Base-by-base conservation (phyloP, 2,113 vertebrate species). In the Danio rerio region DNA sequence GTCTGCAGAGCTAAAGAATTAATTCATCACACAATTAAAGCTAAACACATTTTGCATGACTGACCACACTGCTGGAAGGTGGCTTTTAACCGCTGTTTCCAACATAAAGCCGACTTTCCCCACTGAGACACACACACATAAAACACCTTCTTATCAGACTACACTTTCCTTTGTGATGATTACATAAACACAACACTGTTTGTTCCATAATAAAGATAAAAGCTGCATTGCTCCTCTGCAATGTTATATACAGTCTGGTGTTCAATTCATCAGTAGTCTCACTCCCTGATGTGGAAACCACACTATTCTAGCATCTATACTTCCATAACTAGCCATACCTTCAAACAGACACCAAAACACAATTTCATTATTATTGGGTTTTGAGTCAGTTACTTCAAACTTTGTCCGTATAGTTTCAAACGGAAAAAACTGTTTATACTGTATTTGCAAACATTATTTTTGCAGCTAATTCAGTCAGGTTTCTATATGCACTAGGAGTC, bases 81-180 rank as follows among this genome's bases (percentile, higher is more conserved):
- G 80, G 80, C 87, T 87, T 92, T 90, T 85, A 85, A 43, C 71
- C 80, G 70, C 66, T 21, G 78, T 49, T 49, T 58, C 69, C 50
- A 7, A 52, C 49, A 52, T 52, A 5, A 52, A 52, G 31, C 31
- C 31, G 3, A 31, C 31, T 31, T 31, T 31, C 31, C 31, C 59
- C 73, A 78, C 68, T 82, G 73, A 69, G 82, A 61, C 49, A 58
- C 31, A 11, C 31, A 11, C 49, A 16, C 55, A 78, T 16, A n/a
- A 5, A 20, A 58, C n/a, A 12, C 61, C 5, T 72, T 21, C 7
- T 50, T 50, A 71, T 43, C n/a, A 70, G 16, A 21, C 68, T 13
- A 70, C 3, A 70, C 18, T 52, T 49, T 52, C 7, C 47, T 71
- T 71, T 50, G 45, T 71, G 68, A 71, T 50, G 11, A 21, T 49